Evolutionary conservation across 2,888 invertebrate genomes (phyloP), one percentile per base, ranked within the genome.

Genomic region (Isoperla grammatica): DNA sequence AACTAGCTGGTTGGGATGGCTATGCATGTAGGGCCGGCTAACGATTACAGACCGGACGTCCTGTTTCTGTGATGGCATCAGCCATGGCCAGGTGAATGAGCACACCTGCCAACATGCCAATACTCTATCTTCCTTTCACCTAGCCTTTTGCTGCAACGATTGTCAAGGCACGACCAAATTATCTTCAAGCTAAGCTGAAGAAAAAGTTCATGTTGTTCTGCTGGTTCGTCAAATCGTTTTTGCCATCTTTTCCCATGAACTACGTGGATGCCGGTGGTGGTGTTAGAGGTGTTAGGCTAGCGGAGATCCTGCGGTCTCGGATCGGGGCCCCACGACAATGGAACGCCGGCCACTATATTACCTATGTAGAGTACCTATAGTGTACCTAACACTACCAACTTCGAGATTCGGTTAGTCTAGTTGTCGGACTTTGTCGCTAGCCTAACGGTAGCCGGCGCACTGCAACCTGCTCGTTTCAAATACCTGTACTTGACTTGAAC

Each of bases 1-100:
- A 29, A 29, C 29, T 4, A 29, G 29, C 8, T 29, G 29, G 29
- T 29, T 29, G 29, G 29, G n/a, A n/a, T n/a, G n/a, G n/a, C n/a
- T n/a, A n/a, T n/a, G n/a, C 29, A 29, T 29, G 29, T 29, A 29
- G 29, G 29, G 29, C 29, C 29, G 29, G 29, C 29, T 29, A 29
- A 29, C 42, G n/a, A 50, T 50, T 29, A 50, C 15, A 29, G 49
- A 50, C 49, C 49, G 49, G 49, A 50, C 49, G 49, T 50, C 49
- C 49, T 50, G 49, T 29, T 50, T 29, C 22, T 50, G 49, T 50
- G 46, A 46, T 46, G 46, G 22, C 22, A 46, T 46, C 46, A 46
- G 20, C 17, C 20, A 19, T 45, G 13, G 46, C 46, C 46, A 46
- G 46, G 46, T 46, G 46, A 50, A 13, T 12, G 49, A 50, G 49